Conservation (phyloP, 2,113 vertebrate species). For the Hassar affinis region DNA sequence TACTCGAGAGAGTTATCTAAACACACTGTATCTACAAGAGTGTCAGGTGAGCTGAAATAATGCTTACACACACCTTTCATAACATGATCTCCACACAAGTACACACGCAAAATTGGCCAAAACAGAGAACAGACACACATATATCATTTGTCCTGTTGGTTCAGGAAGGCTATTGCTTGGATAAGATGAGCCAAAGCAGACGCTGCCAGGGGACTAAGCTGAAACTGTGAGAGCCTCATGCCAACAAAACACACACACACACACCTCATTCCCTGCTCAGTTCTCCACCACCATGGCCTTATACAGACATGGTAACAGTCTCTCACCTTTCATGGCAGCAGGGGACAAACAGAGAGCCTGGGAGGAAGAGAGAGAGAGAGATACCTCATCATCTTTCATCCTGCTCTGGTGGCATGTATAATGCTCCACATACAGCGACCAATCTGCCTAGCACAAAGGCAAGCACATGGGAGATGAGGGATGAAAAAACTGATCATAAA, state of each 20-base stretch:
- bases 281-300: slow-evolving; percentile 58
- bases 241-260: slow-evolving; percentile 44
- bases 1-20: not conserved
- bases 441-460: slow-evolving; percentile 3
- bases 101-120: no score
- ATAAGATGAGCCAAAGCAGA: slow-evolving; percentile 74
- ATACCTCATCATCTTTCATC: slow-evolving; percentile 4
- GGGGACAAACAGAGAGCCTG: slow-evolving; percentile 30
- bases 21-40: not conserved
- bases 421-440: slow-evolving; percentile 31
- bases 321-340: slow-evolving; percentile 75
- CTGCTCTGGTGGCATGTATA: slow-evolving; percentile 30
- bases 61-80: not conserved
- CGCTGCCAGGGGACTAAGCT: slow-evolving; percentile 47
- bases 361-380: slow-evolving; percentile 20
- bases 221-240: slow-evolving; percentile 63
- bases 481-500: slow-evolving; percentile 1
- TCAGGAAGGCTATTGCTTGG: slow-evolving; percentile 69
- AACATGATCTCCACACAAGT: not conserved
- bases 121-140: not conserved
- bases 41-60: slow-evolving; percentile 3
- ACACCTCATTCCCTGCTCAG: slow-evolving; percentile 53
- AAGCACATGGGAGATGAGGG: not conserved
- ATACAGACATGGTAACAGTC: slow-evolving; percentile 74
- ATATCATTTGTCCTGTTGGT: slow-evolving; percentile 59